These are phyloP conservation scores for Tinamus guttatus DNA, from an alignment of 2,113 vertebrate genomes.

Conservation along the genomic window DNA sequence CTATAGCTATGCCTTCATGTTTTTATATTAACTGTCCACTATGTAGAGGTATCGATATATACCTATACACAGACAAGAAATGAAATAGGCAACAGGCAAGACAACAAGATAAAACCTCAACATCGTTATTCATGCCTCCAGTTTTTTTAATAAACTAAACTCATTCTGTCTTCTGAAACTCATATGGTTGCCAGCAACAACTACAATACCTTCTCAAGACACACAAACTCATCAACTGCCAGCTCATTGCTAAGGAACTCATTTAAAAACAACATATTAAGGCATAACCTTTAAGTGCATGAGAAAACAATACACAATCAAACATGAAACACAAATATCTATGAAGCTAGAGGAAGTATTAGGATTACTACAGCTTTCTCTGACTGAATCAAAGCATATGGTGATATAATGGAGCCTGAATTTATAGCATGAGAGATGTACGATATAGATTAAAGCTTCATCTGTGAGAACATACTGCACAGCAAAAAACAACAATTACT, in stretches of 20 bases:
- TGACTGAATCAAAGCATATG: constrained; percentile 42
- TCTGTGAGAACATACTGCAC: constrained; percentile 57
- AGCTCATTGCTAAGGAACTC: constrained; percentile 11
- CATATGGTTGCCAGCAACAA: background rate
- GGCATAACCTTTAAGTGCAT: constrained; percentile 13
- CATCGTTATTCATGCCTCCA: background rate
- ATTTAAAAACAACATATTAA: constrained; percentile 22
- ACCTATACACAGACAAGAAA: constrained; percentile 11
- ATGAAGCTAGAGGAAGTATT: background rate
- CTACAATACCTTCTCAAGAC: background rate
- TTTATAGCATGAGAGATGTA: constrained; percentile 70
- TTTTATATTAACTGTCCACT: background rate
- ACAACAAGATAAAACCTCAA: background rate
- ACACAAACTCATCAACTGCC: background rate
- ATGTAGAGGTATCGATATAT: background rate
- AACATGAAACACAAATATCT: background rate
- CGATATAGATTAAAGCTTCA: constrained; percentile 68
- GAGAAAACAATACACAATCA: background rate
- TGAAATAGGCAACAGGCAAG: background rate
- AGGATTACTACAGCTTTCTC: constrained; percentile 19
- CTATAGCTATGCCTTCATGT: background rate
- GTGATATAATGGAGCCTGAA: constrained; percentile 70
- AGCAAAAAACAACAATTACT: background rate
- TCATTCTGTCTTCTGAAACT: background rate
- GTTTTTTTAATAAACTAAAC: background rate